phyloP scores from a whole-genome alignment of 2,797 vertebrate genomes.

The Phalanger gymnotis region DNA sequence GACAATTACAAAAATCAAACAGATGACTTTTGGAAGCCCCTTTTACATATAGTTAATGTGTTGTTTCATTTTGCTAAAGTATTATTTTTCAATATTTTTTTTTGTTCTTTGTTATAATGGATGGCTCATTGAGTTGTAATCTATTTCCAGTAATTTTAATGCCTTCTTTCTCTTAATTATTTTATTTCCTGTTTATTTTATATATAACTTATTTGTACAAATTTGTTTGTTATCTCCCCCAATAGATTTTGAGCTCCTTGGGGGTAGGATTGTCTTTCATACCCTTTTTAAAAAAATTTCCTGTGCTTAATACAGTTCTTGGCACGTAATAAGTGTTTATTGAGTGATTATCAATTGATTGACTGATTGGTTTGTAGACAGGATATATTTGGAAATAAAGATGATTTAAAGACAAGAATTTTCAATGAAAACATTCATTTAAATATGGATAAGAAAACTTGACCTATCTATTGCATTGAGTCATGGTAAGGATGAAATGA shows the following conservation, averaged over 20 bases:
- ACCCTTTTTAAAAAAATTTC: neutral
- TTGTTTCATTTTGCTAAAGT: neutral
- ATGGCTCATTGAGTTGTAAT: neutral
- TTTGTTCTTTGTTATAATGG: neutral
- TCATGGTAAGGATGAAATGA: neutral
- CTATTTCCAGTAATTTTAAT: neutral
- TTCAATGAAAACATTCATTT: neutral
- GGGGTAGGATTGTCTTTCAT: neutral
- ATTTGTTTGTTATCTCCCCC: neutral
- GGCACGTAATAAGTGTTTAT: neutral
- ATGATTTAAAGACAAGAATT: neutral
- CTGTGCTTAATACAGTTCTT: neutral
- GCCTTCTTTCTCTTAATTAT: neutral
- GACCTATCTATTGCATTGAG: neutral
- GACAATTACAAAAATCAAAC: neutral
- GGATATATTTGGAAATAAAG: neutral
- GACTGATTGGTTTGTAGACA: neutral
- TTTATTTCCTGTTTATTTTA: neutral
- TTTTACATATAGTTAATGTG: neutral
- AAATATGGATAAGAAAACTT: neutral
- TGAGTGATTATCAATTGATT: neutral
- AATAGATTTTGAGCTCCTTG: neutral
- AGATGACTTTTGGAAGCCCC: neutral
- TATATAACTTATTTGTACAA: neutral
- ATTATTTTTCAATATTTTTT: neutral